Evolutionary conservation across 2,888 invertebrate species (phyloP), one percentile per base, ranked within the genome.

Genomic region (Archips crataeganus): DNA sequence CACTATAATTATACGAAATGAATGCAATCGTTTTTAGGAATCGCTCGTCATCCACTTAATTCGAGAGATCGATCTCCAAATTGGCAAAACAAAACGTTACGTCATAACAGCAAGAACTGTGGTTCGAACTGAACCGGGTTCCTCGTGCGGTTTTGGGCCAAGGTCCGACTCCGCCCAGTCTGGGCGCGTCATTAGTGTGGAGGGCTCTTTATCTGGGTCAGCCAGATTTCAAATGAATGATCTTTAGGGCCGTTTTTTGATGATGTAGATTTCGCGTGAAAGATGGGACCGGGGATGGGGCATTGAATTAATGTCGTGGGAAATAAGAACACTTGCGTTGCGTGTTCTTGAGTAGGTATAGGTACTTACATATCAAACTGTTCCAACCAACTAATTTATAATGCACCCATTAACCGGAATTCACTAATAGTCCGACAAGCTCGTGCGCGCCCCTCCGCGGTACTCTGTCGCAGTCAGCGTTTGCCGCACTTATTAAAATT

Each of bases 141-240:
- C 47, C 13, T 45, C 72, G 74, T 74, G 75, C 54, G 73, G 75
- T 84, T 83, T 80, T 77, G 80, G 86, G 87, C 85, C 89, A 90
- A 88, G 87, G 87, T 73, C 77, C 63, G 79, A 75, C 84, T 80
- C 85, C 88, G 83, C 87, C 88, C 85, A 59, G 90, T 87, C 89
- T 87, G 80, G 83, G 75, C 81, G 75, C 74, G 79, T 80, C 81
- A 83, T 85, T 82, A 83, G 68, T 77, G 78, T 79, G 75, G 81
- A 81, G 81, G 81, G 75, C 77, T 82, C 84, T 82, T 82, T 79
- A 89, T 82, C 80, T 86, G 82, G 88, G 88, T 87, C 87, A 80
- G 87, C 85, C 86, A 79, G 64, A 39, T 69, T 75, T 75, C 63
- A 60, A 59, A 68, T 67, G 49, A 34, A 49, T 32, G 57, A 54